Evolutionary conservation across 1,140 invertebrate species (phyloP).

Genomic region (Paraescarpia echinospica): DNA sequence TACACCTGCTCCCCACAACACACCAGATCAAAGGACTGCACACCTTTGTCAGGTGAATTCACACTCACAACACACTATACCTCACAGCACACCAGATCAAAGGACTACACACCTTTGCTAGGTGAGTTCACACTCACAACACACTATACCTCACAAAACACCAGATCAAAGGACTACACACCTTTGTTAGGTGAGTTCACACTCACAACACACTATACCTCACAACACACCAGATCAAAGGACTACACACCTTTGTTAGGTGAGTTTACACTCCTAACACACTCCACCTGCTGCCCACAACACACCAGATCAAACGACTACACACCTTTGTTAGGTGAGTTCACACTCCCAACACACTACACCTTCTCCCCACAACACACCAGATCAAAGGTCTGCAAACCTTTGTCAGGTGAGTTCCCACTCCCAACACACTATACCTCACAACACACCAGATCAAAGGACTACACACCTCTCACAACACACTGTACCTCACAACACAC

Average conservation of each 20-base stretch:
- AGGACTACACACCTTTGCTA: too few relatives aligned
- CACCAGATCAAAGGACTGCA: constrained; percentile 34
- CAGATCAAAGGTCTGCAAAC: constrained; percentile 59
- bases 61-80: too few relatives aligned
- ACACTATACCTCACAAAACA: constrained; percentile 86
- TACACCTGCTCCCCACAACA: constrained; percentile 63
- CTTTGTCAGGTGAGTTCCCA: background rate
- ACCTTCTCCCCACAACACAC: constrained; percentile 76
- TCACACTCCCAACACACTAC: constrained; percentile 55
- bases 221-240: constrained; percentile 72
- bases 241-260: constrained; percentile 60
- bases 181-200: constrained; percentile 51
- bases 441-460: too few relatives aligned
- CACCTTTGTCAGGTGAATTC: background rate
- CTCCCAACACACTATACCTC: too few relatives aligned
- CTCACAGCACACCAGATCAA: too few relatives aligned
- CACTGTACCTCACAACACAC: constrained; percentile 85
- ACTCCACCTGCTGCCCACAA: constrained; percentile 81
- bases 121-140: background rate
- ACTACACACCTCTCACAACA: constrained; percentile 63
- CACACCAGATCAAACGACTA: constrained; percentile 68
- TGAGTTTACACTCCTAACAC: constrained; percentile 85
- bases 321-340: constrained; percentile 54
- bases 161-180: constrained; percentile 62
- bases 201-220: constrained; percentile 80